Evolutionary conservation across 2,113 vertebrate genomes (phyloP).

Genomic region (Gila orcuttii): DNA sequence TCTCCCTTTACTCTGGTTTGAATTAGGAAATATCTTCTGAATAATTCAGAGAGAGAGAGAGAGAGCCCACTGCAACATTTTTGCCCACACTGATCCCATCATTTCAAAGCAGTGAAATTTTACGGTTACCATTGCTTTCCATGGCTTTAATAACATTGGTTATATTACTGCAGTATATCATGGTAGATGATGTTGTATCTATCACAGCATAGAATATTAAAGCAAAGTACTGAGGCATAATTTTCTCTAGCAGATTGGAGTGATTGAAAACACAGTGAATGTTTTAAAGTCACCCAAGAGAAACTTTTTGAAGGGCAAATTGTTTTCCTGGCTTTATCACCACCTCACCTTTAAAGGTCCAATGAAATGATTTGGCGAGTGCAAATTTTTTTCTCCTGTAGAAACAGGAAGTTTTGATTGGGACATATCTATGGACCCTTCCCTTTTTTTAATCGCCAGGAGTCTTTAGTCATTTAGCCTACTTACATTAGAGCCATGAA

Average conservation of each 20-base stretch:
- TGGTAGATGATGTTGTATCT: slow-evolving; percentile 40
- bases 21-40: slow-evolving; percentile 41
- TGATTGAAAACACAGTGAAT: slow-evolving; percentile 36
- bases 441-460: neutral
- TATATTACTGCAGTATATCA: slow-evolving; percentile 59
- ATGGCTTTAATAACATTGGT: slow-evolving; percentile 43
- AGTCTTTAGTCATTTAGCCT: neutral
- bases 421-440: neutral
- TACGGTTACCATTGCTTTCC: slow-evolving; percentile 37
- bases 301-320: slow-evolving; percentile 13
- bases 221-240: slow-evolving; percentile 41
- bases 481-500: neutral
- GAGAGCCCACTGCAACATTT: slow-evolving; percentile 18
- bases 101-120: slow-evolving; percentile 47
- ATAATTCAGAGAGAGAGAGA: slow-evolving; percentile 51
- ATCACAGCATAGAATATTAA: slow-evolving; percentile 55
- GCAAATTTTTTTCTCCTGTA: neutral
- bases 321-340: slow-evolving; percentile 2
- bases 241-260: slow-evolving; percentile 39
- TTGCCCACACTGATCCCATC: slow-evolving; percentile 39
- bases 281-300: slow-evolving; percentile 19
- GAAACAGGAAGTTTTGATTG: neutral
- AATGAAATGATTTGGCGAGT: neutral
- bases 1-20: slow-evolving; percentile 20
- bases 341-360: neutral